Percentiles rank a stretch among this genome's conserved stretches.
Evolutionary conservation across 2,888 invertebrate genomes (phyloP).

Genomic region (Heliconius hortense): DNA sequence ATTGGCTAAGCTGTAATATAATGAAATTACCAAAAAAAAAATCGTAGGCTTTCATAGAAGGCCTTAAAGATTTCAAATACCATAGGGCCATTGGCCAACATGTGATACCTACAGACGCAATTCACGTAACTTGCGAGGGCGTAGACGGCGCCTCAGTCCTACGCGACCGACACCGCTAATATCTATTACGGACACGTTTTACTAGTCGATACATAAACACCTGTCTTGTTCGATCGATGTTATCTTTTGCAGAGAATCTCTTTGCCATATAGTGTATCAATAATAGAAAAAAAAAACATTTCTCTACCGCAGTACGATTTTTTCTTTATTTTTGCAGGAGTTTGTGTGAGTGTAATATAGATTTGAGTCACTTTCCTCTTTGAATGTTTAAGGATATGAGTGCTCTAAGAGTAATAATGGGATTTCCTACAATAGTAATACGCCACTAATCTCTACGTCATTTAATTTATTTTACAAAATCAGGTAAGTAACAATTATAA

Average conservation of each 20-base stretch:
- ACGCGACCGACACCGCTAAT: slow-evolving; percentile 47
- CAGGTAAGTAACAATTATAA: background rate
- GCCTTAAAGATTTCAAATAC: slow-evolving; percentile 30
- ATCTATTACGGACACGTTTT: slow-evolving; percentile 46
- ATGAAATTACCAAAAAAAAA: background rate
- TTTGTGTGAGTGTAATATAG: too few relatives aligned
- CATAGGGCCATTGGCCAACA: slow-evolving; percentile 32
- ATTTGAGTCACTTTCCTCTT: background rate
- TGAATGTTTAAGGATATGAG: background rate
- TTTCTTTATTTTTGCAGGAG: background rate
- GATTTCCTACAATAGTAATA: background rate
- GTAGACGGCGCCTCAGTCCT: slow-evolving; percentile 53
- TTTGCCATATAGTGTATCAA: background rate
- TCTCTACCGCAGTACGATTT: background rate
- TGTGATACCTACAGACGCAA: slow-evolving; percentile 42
- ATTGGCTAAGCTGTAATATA: background rate
- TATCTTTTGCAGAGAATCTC: slow-evolving; percentile 20
- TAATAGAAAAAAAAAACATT: background rate
- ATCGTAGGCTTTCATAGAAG: background rate
- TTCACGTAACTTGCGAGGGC: slow-evolving; percentile 46
- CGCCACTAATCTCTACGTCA: too few relatives aligned
- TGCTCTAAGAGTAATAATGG: background rate
- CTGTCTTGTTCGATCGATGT: slow-evolving; percentile 32
- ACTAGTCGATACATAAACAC: slow-evolving; percentile 37
- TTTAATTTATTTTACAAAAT: background rate